Conservation (phyloP, 2,113 vertebrate species). For the Tenrec ecaudatus region DNA sequence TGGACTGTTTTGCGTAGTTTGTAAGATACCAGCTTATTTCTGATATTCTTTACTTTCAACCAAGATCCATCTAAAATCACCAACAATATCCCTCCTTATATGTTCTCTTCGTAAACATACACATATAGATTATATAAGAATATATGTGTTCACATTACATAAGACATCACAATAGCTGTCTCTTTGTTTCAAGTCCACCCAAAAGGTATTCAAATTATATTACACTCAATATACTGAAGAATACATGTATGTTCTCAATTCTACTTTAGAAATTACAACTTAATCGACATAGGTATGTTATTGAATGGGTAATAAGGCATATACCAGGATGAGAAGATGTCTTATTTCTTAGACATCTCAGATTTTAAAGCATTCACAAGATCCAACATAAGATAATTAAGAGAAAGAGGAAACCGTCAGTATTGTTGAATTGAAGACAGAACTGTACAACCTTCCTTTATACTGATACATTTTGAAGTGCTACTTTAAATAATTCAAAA, state of each 20-base stretch:
- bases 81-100: too few species aligned
- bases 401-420: constrained; percentile 18
- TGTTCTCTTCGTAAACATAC: too few species aligned
- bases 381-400: background rate
- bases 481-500: constrained; percentile 45
- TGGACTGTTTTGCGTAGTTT: too few species aligned
- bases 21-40: too few species aligned
- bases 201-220: background rate
- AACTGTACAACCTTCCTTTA: background rate
- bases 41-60: too few species aligned
- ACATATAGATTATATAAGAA: background rate
- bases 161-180: background rate
- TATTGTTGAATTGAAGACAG: background rate
- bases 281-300: background rate
- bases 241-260: background rate
- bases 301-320: background rate
- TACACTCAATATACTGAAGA: too few species aligned
- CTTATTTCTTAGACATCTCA: constrained; percentile 32
- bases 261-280: background rate
- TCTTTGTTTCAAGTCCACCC: background rate
- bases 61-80: too few species aligned
- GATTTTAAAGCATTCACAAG: constrained; percentile 44
- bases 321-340: background rate
- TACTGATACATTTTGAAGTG: background rate
- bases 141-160: background rate